Base-by-base conservation (phyloP, 2,888 invertebrate genomes). In the Rotaria sp. region DNA sequence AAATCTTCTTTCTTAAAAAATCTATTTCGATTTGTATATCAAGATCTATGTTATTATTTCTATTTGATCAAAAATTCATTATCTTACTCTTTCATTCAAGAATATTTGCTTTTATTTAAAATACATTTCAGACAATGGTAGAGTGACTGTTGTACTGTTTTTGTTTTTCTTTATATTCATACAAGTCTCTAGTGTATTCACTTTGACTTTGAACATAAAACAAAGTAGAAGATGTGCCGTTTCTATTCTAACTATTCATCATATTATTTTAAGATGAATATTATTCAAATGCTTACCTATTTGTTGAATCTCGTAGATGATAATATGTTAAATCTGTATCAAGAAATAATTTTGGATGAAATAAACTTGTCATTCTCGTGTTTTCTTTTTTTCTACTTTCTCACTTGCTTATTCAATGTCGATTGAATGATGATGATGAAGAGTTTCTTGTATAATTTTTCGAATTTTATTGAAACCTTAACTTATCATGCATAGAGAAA, bases 31-130 rank as follows among this genome's bases (percentile, higher is more conserved):
- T 18, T 50, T 59, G 30, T 59, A 26, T 59, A 13, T 59, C 26
- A 59, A 59, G 7, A 59, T 59, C 26, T 55, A 24, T 24, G 21
- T 55, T 55, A 26, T 55, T 24, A 55, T 26, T 59, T 59, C 57
- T 59, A 30, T 59, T 59, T 59, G 57, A 59, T 30, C 3, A 59
- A 30, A 59, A 59, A 59, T 13, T 59, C 57, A 59, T n/a, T 30
- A 15, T 30, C 57, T 13, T 30, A 59, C 5, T 59, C 57, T 59
- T 30, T 30, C 26, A 59, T 30, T 59, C 57, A 59, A 59, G 57
- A 30, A n/a, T 59, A 59, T 59, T 59, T 59, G 57, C 57, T 59
- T 59, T 59, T 59, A 59, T 59, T 59, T 59, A 59, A n/a, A 59
- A 59, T 59, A 59, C n/a, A 59, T 59, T 59, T 21, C 30, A 59